Conservation (phyloP, 1,140 invertebrate species). For the Papilio polytes region DNA sequence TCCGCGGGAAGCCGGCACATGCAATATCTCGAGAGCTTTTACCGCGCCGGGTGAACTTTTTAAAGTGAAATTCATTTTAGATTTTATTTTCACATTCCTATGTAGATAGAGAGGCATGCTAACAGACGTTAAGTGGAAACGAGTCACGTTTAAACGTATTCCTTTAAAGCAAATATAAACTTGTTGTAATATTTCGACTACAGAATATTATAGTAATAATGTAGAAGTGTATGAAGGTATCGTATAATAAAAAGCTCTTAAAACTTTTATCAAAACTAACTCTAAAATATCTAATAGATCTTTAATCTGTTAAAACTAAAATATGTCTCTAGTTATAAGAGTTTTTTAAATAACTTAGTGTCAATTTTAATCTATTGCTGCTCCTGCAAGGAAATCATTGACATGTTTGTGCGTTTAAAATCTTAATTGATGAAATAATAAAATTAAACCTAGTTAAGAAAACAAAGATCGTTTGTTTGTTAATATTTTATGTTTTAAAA, state of each 20-base stretch:
- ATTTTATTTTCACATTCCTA: slow-evolving; percentile 48
- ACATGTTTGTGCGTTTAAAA: no score
- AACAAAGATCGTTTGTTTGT: no score
- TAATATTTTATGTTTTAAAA: no score
- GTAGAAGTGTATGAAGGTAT: not conserved
- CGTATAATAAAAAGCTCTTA: not conserved
- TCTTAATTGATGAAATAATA: no score
- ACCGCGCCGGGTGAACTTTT: slow-evolving; percentile 39
- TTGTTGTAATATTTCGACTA: not conserved
- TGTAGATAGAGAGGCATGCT: slow-evolving; percentile 46
- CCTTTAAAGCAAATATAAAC: slow-evolving; percentile 28
- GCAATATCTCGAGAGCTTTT: slow-evolving; percentile 38
- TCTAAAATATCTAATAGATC: no score
- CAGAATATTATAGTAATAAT: not conserved
- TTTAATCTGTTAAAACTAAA: no score
- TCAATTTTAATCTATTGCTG: no score
- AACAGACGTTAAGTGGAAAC: slow-evolving; percentile 46
- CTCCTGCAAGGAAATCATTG: no score
- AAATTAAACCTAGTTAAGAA: no score
- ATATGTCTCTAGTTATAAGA: no score
- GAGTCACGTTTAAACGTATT: slow-evolving; percentile 42
- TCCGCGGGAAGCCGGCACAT: slow-evolving; percentile 11
- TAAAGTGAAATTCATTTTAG: slow-evolving; percentile 50
- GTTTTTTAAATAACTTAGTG: no score
- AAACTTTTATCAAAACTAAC: no score